These are phyloP conservation scores for Lathamus discolor DNA, from an alignment of 2,113 vertebrate species.

Conservation along the genomic window DNA sequence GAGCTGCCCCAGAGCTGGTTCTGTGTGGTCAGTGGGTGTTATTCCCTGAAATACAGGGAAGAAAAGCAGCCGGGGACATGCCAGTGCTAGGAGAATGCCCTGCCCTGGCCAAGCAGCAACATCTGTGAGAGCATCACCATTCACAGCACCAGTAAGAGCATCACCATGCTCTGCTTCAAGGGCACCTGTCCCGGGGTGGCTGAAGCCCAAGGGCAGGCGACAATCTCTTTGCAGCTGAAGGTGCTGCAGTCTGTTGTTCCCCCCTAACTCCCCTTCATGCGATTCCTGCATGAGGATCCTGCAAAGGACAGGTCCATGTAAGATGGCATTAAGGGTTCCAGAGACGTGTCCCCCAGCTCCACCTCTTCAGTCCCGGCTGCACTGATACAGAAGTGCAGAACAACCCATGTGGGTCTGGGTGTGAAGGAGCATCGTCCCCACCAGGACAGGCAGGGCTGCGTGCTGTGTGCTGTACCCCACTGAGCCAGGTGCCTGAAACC, in stretches of 20 bases:
- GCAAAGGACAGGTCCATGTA: background rate
- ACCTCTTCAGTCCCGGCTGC: background rate
- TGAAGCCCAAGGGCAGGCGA: background rate
- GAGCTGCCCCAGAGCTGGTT: background rate
- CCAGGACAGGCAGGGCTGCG: background rate
- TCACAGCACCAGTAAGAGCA: background rate
- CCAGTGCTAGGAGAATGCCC: rapidly evolving
- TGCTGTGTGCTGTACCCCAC: background rate
- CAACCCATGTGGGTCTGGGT: background rate
- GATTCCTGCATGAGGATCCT: background rate
- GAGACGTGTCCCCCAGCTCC: background rate
- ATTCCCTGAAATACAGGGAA: background rate
- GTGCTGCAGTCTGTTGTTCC: background rate
- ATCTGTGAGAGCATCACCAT: background rate
- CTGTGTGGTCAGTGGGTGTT: background rate
- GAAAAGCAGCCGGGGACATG: background rate
- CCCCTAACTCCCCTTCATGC: background rate
- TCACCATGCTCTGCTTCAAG: background rate
- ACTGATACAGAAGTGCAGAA: background rate
- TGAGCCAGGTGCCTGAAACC: background rate
- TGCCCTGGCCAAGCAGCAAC: background rate
- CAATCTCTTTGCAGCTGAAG: background rate
- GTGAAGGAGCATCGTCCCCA: background rate
- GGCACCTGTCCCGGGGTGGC: background rate
- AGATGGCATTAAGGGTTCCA: background rate